phyloP scores from a whole-genome alignment of 2,888 invertebrate genomes.

The Salticus scenicus region DNA sequence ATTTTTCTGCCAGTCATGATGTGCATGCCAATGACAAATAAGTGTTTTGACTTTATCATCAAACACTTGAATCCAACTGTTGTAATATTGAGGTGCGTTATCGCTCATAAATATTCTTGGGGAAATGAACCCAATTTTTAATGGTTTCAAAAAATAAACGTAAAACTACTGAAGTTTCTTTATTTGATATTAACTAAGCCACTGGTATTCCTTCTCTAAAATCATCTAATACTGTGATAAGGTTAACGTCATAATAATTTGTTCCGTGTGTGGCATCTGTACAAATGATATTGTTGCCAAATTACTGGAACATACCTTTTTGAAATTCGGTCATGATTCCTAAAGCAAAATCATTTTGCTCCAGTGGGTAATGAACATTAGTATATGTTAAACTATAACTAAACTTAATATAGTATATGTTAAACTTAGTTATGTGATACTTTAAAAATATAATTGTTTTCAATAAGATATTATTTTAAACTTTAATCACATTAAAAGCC shows the following conservation, averaged over 20 bases:
- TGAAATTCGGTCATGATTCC: not conserved
- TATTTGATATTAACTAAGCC: slow-evolving; percentile 13
- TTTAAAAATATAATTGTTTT: no score
- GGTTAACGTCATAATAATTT: not conserved
- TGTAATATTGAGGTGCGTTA: slow-evolving; percentile 16
- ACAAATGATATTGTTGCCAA: slow-evolving; percentile 1
- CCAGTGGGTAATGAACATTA: not conserved
- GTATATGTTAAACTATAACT: no score
- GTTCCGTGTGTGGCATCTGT: slow-evolving; percentile 11
- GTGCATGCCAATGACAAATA: slow-evolving; percentile 19
- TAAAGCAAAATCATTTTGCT: not conserved
- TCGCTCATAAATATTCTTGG: slow-evolving; percentile 11
- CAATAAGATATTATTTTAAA: no score
- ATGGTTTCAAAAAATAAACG: not conserved
- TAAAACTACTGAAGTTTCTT: not conserved
- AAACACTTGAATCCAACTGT: not conserved
- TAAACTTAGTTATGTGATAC: no score
- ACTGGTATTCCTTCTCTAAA: slow-evolving; percentile 4
- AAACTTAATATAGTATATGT: no score
- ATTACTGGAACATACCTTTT: slow-evolving; percentile 9
- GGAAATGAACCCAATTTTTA: not conserved
- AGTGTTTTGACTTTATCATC: not conserved
- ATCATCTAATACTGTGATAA: not conserved
- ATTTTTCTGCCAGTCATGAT: slow-evolving; percentile 16
- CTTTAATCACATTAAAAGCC: no score